Percentiles rank a stretch among this genome's conserved stretches.
Evolutionary conservation across 2,113 vertebrate genomes (phyloP).

Genomic region (Dipodomys ordii): DNA sequence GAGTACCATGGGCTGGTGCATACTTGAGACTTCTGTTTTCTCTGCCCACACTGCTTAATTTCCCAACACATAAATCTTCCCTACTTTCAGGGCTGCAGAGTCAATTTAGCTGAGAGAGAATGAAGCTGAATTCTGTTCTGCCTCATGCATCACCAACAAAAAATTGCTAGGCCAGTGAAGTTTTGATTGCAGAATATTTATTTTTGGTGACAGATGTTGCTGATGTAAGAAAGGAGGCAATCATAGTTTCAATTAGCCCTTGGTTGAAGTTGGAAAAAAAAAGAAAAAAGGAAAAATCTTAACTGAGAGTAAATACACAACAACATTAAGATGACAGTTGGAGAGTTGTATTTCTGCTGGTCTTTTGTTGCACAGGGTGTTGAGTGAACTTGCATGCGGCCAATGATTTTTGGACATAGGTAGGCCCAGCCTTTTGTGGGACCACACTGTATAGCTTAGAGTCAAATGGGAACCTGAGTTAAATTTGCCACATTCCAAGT

Average conservation of each 20-base stretch:
- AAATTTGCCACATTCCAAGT: neutral
- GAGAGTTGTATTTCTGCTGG: neutral
- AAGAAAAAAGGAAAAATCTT: slow-evolving; percentile 36
- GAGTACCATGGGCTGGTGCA: neutral
- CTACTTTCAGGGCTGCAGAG: slow-evolving; percentile 18
- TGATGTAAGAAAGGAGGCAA: slow-evolving; percentile 51
- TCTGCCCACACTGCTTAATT: slow-evolving; percentile 61
- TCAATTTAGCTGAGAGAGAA: slow-evolving; percentile 66
- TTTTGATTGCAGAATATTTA: slow-evolving; percentile 76
- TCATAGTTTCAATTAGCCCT: slow-evolving; percentile 61
- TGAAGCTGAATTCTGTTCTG: slow-evolving; percentile 61
- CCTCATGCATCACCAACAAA: slow-evolving; percentile 65
- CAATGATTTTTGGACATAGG: neutral
- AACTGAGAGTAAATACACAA: slow-evolving; percentile 27
- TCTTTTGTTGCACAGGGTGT: neutral
- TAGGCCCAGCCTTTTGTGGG: neutral
- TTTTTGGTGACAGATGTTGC: slow-evolving; percentile 75
- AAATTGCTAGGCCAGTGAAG: slow-evolving; percentile 70
- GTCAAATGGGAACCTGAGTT: neutral
- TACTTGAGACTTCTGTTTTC: slow-evolving; percentile 53
- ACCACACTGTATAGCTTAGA: neutral
- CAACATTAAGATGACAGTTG: neutral
- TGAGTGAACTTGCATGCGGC: neutral
- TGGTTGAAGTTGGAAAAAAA: slow-evolving; percentile 28
- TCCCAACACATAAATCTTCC: slow-evolving; percentile 68